Evolutionary conservation across 2,113 vertebrate species (phyloP).

Genomic region (Microcebus jonahi): DNA sequence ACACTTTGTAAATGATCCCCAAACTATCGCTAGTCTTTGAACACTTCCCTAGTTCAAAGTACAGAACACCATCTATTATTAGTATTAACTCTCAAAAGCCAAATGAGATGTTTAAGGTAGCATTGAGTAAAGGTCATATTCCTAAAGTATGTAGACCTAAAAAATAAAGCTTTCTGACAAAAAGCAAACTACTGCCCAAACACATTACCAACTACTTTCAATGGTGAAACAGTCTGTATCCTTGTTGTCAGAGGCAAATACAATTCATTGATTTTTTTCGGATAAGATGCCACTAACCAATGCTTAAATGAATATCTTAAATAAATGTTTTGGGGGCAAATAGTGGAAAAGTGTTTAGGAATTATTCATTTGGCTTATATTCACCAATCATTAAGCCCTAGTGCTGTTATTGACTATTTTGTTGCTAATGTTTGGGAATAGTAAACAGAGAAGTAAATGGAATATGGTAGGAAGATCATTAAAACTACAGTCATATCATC

Average conservation of each 20-base stretch:
- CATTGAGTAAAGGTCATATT: slow-evolving; percentile 49
- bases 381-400: not conserved
- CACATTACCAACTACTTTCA: not conserved
- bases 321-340: not conserved
- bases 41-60: slow-evolving; percentile 77
- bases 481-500: not conserved
- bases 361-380: not conserved
- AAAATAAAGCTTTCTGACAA: slow-evolving; percentile 35
- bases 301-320: slow-evolving; percentile 7
- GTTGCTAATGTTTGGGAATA: not conserved
- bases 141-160: not conserved
- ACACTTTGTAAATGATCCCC: slow-evolving; percentile 75
- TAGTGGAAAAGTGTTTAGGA: not conserved
- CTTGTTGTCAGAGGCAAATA: slow-evolving; percentile 1
- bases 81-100: slow-evolving; percentile 72
- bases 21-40: slow-evolving; percentile 79
- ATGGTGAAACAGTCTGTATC: not conserved
- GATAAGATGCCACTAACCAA: slow-evolving; percentile 6
- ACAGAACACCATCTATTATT: slow-evolving; percentile 77
- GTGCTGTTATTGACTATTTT: not conserved
- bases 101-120: slow-evolving; percentile 40
- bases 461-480: not conserved
- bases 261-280: not conserved
- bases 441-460: not conserved
- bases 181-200: not conserved